A percentile compares a stretch with the other conserved stretches of the same genome.
These are phyloP conservation scores for Polymixis lichenea DNA, from an alignment of 2,888 invertebrate genomes.

Conservation along the genomic window DNA sequence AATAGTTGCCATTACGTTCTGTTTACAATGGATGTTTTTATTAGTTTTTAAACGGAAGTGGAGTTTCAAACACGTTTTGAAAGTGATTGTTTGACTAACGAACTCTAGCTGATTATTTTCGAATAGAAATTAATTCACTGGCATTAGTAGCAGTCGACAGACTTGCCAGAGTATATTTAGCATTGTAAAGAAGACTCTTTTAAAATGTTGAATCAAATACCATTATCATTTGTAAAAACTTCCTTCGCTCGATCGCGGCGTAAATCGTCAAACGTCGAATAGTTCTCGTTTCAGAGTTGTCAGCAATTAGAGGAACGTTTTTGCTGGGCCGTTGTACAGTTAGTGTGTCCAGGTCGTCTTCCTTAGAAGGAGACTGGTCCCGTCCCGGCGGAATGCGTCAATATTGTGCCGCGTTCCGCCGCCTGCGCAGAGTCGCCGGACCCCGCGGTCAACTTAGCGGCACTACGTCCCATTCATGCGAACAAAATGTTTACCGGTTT, in stretches of 20 bases:
- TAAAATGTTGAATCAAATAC: slow-evolving; percentile 44
- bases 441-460: slow-evolving; percentile 66
- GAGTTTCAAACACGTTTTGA: slow-evolving; percentile 38
- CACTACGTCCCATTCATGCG: slow-evolving; percentile 65
- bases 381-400: slow-evolving; percentile 81
- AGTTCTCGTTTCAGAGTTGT: slow-evolving; percentile 71
- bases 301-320: slow-evolving; percentile 82
- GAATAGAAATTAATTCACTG: slow-evolving; percentile 30
- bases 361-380: slow-evolving; percentile 84
- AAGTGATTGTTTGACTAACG: slow-evolving; percentile 36
- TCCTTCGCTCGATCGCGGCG: slow-evolving; percentile 24
- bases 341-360: slow-evolving; percentile 81
- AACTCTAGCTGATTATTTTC: slow-evolving; percentile 11
- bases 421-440: slow-evolving; percentile 17
- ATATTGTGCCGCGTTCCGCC: slow-evolving; percentile 75
- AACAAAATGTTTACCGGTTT: slow-evolving; percentile 68
- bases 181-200: slow-evolving; percentile 18
- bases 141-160: neutral
- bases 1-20: slow-evolving; percentile 48
- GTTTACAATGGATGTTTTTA: slow-evolving; percentile 53
- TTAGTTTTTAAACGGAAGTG: slow-evolving; percentile 49
- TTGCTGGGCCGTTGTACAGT: slow-evolving; percentile 81
- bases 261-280: slow-evolving; percentile 62
- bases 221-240: slow-evolving; percentile 41
- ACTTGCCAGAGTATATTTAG: slow-evolving; percentile 11